Percentiles rank a stretch among this genome's conserved stretches.
Conservation (phyloP, 2,888 invertebrate genomes). For the Caprella mutica region DNA sequence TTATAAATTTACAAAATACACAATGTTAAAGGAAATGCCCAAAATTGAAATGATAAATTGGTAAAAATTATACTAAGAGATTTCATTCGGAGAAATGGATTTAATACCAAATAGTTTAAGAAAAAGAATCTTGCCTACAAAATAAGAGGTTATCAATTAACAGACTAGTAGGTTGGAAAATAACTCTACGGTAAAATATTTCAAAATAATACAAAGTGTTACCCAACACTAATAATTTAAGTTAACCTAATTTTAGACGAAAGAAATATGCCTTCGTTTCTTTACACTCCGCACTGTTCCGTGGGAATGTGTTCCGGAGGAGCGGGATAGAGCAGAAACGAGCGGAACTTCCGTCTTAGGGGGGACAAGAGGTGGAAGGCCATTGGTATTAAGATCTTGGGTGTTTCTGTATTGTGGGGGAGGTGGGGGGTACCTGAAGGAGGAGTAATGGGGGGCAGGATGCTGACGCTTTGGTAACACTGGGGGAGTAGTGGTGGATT, state of each 20-base stretch:
- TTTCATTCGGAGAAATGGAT: too few species aligned
- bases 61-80: too few species aligned
- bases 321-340: slow-evolving; percentile 19
- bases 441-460: slow-evolving; percentile 26
- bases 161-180: too few species aligned
- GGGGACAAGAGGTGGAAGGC: not conserved
- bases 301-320: slow-evolving; percentile 26
- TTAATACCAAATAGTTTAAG: too few species aligned
- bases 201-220: too few species aligned
- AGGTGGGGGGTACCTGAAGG: slow-evolving; percentile 29
- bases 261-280: slow-evolving; percentile 35
- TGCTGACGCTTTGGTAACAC: slow-evolving; percentile 16
- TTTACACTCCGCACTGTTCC: slow-evolving; percentile 33
- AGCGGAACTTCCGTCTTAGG: slow-evolving; percentile 5
- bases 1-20: too few species aligned
- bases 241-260: slow-evolving; percentile 32
- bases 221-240: too few species aligned
- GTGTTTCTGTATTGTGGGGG: slow-evolving; percentile 18
- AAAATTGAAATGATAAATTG: too few species aligned
- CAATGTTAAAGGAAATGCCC: too few species aligned
- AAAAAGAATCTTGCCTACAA: too few species aligned
- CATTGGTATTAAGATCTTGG: slow-evolving; percentile 7
- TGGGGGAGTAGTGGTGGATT: slow-evolving; percentile 9
- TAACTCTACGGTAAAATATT: too few species aligned
- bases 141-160: too few species aligned